These are phyloP conservation scores for Silvanus unidentatus DNA, from an alignment of 2,888 invertebrate species.

Conservation along the genomic window DNA sequence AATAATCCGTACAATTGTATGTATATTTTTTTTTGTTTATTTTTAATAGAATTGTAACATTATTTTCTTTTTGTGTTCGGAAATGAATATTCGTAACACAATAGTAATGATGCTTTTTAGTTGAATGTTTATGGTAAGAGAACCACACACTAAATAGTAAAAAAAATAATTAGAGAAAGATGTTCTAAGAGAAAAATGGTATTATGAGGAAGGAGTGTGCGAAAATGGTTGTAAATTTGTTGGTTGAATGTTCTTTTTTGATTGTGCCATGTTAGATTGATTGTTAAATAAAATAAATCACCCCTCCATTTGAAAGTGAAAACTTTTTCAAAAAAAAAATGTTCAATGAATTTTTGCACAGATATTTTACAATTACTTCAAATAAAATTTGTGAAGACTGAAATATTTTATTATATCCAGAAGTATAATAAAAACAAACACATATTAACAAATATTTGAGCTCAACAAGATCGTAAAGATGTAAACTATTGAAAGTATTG, in stretches of 20 bases:
- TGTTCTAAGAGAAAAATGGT: conserved; percentile 5
- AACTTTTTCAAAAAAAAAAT: background rate
- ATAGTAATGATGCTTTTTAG: too few relatives aligned
- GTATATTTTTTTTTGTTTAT: too few relatives aligned
- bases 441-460: too few relatives aligned
- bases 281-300: conserved; percentile 28
- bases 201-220: conserved; percentile 1
- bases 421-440: too few relatives aligned
- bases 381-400: conserved; percentile 27
- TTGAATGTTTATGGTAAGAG: background rate
- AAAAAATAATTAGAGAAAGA: conserved; percentile 8
- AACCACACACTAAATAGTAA: background rate
- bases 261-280: conserved; percentile 43
- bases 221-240: conserved; percentile 17
- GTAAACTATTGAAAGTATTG: conserved; percentile 31
- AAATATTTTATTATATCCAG: conserved; percentile 26
- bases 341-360: conserved; percentile 18
- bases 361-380: conserved; percentile 35
- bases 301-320: conserved; percentile 34
- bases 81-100: background rate
- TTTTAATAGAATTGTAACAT: too few relatives aligned
- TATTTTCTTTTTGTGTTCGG: background rate
- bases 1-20: too few relatives aligned
- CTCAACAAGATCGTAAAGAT: conserved; percentile 26
- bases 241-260: conserved; percentile 39